Percentiles rank a stretch among this genome's conserved stretches.
phyloP scores from a whole-genome alignment of 2,888 invertebrate genomes.

The Latrodectus elegans region DNA sequence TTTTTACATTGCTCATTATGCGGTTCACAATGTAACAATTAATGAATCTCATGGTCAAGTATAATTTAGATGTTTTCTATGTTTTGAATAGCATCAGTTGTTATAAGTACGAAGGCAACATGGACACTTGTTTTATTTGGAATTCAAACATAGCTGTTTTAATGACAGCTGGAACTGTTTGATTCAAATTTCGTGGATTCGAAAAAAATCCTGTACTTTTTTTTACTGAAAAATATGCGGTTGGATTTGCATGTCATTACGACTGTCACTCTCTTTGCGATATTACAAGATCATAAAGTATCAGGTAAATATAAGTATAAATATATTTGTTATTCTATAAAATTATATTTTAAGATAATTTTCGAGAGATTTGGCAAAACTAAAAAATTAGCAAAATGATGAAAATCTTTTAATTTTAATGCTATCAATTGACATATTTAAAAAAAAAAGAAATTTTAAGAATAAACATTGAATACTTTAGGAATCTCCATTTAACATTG shows the following conservation, averaged over 20 bases:
- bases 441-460: too few relatives aligned
- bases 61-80: slow-evolving; percentile 13
- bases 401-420: background rate
- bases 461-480: too few relatives aligned
- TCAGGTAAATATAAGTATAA: slow-evolving; percentile 19
- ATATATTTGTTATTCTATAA: background rate
- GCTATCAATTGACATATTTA: too few relatives aligned
- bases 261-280: slow-evolving; percentile 30
- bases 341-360: background rate
- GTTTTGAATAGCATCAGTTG: background rate
- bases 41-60: slow-evolving; percentile 26
- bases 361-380: background rate
- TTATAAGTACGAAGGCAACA: slow-evolving; percentile 7
- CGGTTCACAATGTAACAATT: too few relatives aligned
- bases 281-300: slow-evolving; percentile 31
- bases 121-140: background rate
- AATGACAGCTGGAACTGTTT: background rate
- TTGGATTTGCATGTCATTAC: slow-evolving; percentile 44
- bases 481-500: too few relatives aligned
- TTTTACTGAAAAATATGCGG: slow-evolving; percentile 15
- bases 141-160: background rate
- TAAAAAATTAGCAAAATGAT: background rate
- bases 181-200: too few relatives aligned
- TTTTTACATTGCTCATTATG: too few relatives aligned
- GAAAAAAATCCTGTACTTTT: background rate